Conservation (phyloP, 2,113 vertebrate genomes). For the Oreochromis tanganicae region DNA sequence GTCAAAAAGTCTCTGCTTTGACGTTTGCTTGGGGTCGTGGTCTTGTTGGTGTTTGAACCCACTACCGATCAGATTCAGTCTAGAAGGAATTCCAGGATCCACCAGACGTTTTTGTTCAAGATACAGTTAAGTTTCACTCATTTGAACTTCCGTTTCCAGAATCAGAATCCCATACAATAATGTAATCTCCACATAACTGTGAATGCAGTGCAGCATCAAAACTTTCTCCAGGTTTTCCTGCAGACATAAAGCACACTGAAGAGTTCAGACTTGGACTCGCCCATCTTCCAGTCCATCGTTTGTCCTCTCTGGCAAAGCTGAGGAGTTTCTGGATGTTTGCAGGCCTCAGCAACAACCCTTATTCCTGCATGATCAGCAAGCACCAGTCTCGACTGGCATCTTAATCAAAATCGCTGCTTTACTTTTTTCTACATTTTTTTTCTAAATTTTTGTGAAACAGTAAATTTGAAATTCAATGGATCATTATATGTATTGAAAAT, state of each 20-base stretch:
- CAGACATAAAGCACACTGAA: neutral
- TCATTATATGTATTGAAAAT: no score
- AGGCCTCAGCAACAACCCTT: neutral
- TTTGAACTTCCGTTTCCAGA: neutral
- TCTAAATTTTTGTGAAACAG: no score
- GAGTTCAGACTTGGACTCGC: fast-evolving
- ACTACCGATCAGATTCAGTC: neutral
- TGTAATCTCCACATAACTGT: neutral
- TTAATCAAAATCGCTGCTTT: no score
- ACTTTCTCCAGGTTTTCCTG: neutral
- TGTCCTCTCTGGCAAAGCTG: neutral
- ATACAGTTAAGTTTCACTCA: neutral
- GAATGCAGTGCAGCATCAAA: neutral
- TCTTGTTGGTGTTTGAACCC: neutral
- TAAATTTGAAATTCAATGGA: no score
- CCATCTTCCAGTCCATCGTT: neutral
- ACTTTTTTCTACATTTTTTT: no score
- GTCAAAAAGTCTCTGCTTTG: neutral
- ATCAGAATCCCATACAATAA: neutral
- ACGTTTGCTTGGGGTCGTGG: neutral
- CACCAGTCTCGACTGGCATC: neutral
- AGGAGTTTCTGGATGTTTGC: neutral
- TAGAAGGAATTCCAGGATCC: neutral
- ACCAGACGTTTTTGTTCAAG: neutral
- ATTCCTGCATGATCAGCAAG: neutral